Evolutionary conservation across 1,140 invertebrate species (phyloP).

Genomic region (Cydia strobilella): DNA sequence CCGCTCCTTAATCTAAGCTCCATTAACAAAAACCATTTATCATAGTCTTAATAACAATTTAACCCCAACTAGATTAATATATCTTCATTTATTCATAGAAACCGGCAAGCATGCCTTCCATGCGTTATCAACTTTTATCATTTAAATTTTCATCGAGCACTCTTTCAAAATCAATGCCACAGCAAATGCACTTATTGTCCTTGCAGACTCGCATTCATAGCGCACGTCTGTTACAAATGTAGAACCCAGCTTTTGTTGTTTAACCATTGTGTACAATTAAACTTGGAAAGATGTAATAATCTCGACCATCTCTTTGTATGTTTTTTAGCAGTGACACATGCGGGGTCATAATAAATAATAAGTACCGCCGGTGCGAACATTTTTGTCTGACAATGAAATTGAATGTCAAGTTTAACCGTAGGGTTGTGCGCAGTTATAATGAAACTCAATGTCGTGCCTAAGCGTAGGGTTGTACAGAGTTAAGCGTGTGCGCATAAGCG

Average conservation of each 20-base stretch:
- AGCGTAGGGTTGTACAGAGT: conserved; percentile 44
- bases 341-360: conserved; percentile 72
- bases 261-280: conserved; percentile 76
- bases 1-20: conserved; percentile 71
- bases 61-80: conserved; percentile 78
- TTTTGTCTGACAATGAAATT: conserved; percentile 70
- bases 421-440: conserved; percentile 54
- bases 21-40: conserved; percentile 76
- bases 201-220: conserved; percentile 47
- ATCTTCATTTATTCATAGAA: conserved; percentile 73
- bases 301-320: conserved; percentile 72
- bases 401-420: conserved; percentile 72
- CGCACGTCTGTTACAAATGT: conserved; percentile 68
- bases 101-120: conserved; percentile 46
- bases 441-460: conserved; percentile 29
- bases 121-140: conserved; percentile 67
- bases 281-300: conserved; percentile 77
- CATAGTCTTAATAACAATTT: conserved; percentile 80
- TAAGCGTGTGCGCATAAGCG: conserved; percentile 61
- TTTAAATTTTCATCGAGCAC: conserved; percentile 60
- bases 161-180: conserved; percentile 61
- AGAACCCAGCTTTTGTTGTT: conserved; percentile 68
- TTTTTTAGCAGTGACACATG: conserved; percentile 65
- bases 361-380: conserved; percentile 56
- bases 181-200: conserved; percentile 58